Evolutionary conservation across 1,140 invertebrate species (phyloP).

Genomic region (Caenorhabditis remanei): DNA sequence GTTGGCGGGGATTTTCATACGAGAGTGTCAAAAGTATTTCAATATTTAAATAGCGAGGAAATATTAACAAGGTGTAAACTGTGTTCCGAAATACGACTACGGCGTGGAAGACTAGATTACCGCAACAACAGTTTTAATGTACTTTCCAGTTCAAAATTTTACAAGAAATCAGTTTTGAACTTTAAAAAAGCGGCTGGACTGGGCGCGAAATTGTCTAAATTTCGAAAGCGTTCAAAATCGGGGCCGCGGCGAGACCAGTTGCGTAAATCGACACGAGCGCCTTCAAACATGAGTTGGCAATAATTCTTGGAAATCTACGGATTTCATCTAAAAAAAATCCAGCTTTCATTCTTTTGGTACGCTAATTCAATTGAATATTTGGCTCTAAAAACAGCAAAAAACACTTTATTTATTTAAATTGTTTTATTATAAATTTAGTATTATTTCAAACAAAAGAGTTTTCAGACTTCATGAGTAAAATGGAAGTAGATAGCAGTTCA

Average conservation of each 20-base stretch:
- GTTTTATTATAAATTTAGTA: neutral
- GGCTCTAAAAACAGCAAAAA: no score
- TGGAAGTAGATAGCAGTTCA: conserved; percentile 20
- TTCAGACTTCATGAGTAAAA: neutral
- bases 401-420: no score
- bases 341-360: neutral
- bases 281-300: conserved; percentile 51
- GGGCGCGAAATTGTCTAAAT: neutral
- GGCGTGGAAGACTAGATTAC: neutral
- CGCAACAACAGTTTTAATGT: neutral
- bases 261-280: conserved; percentile 43
- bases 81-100: neutral
- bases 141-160: no score
- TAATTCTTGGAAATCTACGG: neutral
- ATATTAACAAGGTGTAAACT: neutral
- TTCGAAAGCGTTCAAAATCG: conserved; percentile 35
- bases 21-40: no score
- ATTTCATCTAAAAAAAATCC: neutral
- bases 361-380: neutral
- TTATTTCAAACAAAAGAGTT: neutral
- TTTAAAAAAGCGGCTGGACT: neutral
- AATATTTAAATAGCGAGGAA: no score
- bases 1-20: no score
- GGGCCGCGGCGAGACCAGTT: neutral
- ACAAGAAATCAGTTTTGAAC: no score